Evolutionary conservation across 2,797 vertebrate genomes (phyloP), one percentile per base, ranked within the genome.

Genomic region (Hephaestus fuliginosus): DNA sequence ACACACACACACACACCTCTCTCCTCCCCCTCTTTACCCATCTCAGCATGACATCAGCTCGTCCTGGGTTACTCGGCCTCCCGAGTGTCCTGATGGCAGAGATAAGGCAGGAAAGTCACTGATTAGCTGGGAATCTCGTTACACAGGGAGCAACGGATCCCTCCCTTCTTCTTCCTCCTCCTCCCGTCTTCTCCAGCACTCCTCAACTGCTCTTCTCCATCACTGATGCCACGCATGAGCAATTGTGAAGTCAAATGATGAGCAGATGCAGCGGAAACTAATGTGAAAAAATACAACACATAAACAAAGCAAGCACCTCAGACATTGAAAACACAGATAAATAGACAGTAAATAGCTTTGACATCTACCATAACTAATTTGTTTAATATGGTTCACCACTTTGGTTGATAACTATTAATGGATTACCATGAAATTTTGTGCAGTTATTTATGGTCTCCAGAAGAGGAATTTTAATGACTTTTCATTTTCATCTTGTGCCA

Each of bases 61-160:
- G 86, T 95, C 95, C 95, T 95, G 91, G 89, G 95, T 96, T 96
- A 95, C 95, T 94, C 87, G 93, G 94, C 92, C 93, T 95, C 93
- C 95, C 82, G 88, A 93, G 94, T 94, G 94, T 94, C 94, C 93
- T 89, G 96, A 96, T 95, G 93, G 91, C 89, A 89, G 78, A 89
- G 95, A 96, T 96, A 96, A 94, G 89, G 84, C 90, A 95, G 93
- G 93, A 95, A 95, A 96, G 95, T 95, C 94, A 95, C 94, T 95
- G 95, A 96, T 96, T 95, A 95, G 91, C 94, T 71, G 90, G 93
- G 95, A 96, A 95, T 96, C 96, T 95, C 91, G 90, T 96, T 96
- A 96, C 96, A 96, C 89, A 94, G 76, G 90, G 88, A 92, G 93
- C 92, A 94, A 95, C 73, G 73, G 90, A 94, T 94, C 92, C 87